Conservation (phyloP, 2,888 invertebrate genomes). For the Cryptophagus acutangulus region DNA sequence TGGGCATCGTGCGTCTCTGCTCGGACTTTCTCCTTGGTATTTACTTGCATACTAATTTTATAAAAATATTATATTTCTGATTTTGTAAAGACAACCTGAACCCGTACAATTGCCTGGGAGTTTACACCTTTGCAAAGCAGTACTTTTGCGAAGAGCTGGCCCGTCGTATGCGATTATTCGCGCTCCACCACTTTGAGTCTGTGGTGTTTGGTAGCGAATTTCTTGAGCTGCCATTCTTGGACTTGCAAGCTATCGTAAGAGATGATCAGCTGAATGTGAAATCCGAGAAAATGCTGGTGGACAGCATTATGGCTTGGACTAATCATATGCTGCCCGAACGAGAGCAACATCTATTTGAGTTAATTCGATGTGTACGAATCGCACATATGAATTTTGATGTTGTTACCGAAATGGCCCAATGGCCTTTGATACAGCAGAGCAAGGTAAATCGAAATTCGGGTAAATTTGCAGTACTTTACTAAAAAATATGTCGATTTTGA, state of each 20-base stretch:
- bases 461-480: too few species aligned
- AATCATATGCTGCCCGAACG: constrained; percentile 55
- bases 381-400: too few species aligned
- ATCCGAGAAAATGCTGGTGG: constrained; percentile 69
- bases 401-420: constrained; percentile 29
- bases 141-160: constrained; percentile 67
- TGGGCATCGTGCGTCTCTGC: constrained; percentile 66
- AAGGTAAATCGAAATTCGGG: too few species aligned
- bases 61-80: too few species aligned
- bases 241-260: constrained; percentile 59
- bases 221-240: constrained; percentile 55
- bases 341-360: constrained; percentile 52
- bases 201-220: constrained; percentile 63
- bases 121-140: constrained; percentile 63
- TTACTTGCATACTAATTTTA: too few species aligned
- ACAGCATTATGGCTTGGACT: constrained; percentile 68
- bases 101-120: constrained; percentile 66
- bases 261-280: constrained; percentile 70
- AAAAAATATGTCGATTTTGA: too few species aligned
- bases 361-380: constrained; percentile 51
- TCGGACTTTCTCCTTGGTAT: constrained; percentile 59
- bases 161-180: constrained; percentile 51
- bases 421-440: constrained; percentile 29
- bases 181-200: constrained; percentile 38
- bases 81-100: constrained; percentile 52